Evolutionary conservation across 2,888 invertebrate genomes (phyloP).

Genomic region (Lasioglossum oenotherae): DNA sequence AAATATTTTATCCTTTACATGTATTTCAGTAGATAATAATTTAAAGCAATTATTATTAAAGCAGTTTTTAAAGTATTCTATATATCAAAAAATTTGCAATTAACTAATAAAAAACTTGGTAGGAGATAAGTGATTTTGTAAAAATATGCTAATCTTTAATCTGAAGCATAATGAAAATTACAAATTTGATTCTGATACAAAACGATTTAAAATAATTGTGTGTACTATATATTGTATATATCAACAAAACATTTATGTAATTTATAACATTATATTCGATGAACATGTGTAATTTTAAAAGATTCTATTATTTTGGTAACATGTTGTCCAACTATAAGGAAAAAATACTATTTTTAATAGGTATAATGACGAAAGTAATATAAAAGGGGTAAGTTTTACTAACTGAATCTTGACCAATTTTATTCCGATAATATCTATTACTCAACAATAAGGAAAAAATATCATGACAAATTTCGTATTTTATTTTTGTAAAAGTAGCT

Average conservation of each 20-base stretch:
- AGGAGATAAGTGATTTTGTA: background rate
- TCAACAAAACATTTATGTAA: background rate
- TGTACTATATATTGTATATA: background rate
- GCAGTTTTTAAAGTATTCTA: background rate
- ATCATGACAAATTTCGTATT: background rate
- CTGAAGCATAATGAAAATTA: background rate
- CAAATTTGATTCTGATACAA: background rate
- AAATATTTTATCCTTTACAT: background rate
- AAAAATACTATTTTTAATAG: background rate
- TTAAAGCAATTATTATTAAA: background rate
- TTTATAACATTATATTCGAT: background rate
- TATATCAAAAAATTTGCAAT: background rate
- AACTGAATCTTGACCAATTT: background rate
- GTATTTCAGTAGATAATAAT: background rate
- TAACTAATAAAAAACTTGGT: background rate
- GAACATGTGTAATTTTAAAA: background rate
- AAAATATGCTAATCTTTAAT: background rate
- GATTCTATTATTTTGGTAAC: background rate
- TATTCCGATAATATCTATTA: background rate
- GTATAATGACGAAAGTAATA: background rate
- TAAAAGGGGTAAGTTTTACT: background rate
- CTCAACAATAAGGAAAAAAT: background rate
- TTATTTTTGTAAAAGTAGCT: slow-evolving; percentile 8
- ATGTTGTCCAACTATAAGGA: background rate
- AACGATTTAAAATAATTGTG: background rate